Percentiles rank a stretch among this genome's conserved stretches.
Conservation (phyloP, 2,797 vertebrate species). For the Silurus lanzhouensis region DNA sequence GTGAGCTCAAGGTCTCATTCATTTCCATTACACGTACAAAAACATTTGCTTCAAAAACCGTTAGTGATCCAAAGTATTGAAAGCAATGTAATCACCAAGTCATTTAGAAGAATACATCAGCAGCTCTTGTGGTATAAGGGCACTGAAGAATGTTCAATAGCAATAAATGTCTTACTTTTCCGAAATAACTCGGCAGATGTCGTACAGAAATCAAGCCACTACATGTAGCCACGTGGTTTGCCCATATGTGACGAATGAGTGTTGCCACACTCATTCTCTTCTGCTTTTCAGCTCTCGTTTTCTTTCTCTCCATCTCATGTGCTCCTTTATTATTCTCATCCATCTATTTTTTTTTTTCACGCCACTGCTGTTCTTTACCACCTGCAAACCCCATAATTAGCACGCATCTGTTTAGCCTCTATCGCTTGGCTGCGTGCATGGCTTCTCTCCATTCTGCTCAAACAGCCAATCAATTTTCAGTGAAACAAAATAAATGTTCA, state of each 20-base stretch:
- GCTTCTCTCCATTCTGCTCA: constrained; percentile 46
- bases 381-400: constrained; percentile 82
- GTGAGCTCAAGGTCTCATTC: no score
- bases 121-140: background rate
- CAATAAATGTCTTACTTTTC: constrained; percentile 42
- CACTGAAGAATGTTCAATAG: constrained; percentile 28
- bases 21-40: background rate
- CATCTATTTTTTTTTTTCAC: constrained; percentile 43
- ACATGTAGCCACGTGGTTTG: constrained; percentile 44
- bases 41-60: background rate
- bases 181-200: constrained; percentile 55
- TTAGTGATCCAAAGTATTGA: background rate
- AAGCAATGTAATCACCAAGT: background rate
- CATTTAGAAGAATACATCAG: background rate
- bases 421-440: constrained; percentile 41
- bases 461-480: constrained; percentile 58
- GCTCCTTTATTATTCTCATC: constrained; percentile 39
- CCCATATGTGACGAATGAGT: constrained; percentile 43
- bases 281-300: constrained; percentile 10
- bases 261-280: constrained; percentile 20
- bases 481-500: constrained; percentile 36
- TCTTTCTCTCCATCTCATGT: constrained; percentile 34
- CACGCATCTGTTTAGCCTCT: constrained; percentile 77
- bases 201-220: constrained; percentile 47
- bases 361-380: constrained; percentile 62